phyloP scores from a whole-genome alignment of 2,888 invertebrate species.

The Ophraella communa region DNA sequence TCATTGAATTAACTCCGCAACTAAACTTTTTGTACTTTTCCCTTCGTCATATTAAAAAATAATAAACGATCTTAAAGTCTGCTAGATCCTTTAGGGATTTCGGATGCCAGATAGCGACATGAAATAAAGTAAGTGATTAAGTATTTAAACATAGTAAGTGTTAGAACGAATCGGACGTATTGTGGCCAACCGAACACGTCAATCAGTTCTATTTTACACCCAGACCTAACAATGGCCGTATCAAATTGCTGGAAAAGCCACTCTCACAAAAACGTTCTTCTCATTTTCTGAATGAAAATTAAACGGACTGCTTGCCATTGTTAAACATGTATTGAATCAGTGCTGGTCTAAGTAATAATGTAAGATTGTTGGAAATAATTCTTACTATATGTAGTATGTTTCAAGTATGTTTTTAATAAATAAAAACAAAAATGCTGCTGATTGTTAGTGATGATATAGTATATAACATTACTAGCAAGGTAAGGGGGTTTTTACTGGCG shows the following conservation, averaged over 20 bases:
- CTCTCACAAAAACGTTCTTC: conserved; percentile 34
- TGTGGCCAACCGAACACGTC: conserved; percentile 35
- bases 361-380: neutral
- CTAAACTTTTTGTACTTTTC: neutral
- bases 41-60: conserved; percentile 7
- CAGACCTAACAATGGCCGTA: conserved; percentile 48
- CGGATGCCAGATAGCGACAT: neutral
- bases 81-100: conserved; percentile 1
- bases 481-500: no score
- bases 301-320: conserved; percentile 19
- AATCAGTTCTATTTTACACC: conserved; percentile 40
- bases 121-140: conserved; percentile 49
- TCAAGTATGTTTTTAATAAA: no score
- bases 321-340: neutral
- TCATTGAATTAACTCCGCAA: neutral
- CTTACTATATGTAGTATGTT: no score
- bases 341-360: neutral
- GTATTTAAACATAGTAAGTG: conserved; percentile 56
- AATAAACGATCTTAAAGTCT: conserved; percentile 25
- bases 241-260: conserved; percentile 38
- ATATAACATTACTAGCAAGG: no score
- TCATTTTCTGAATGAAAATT: conserved; percentile 23
- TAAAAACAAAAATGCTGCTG: no score
- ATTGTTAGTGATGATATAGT: no score
- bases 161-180: conserved; percentile 51